A percentile compares a stretch with the other conserved stretches of the same genome.
Conservation (phyloP, 2,113 vertebrate species). For the Bambusicola thoracicus region DNA sequence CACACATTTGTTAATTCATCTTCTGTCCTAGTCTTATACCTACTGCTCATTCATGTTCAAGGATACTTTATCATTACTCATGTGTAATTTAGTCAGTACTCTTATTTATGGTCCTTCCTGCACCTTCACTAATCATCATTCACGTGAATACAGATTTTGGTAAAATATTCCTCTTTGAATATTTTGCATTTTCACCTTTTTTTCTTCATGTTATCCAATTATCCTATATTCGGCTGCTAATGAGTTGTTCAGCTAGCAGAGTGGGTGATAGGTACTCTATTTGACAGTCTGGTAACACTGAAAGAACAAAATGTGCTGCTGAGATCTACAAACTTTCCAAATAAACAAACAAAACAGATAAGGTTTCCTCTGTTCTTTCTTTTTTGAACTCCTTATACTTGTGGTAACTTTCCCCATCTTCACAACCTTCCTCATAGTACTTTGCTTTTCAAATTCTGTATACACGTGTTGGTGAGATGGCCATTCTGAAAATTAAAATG, state of each 20-base stretch:
- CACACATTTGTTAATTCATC: not conserved
- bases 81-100: not conserved
- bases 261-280: not conserved
- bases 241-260: not conserved
- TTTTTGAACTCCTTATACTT: accelerated
- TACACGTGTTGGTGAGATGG: accelerated
- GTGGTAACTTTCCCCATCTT: not conserved
- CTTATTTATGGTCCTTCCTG: not conserved
- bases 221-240: not conserved
- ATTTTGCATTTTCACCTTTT: not conserved
- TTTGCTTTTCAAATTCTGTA: not conserved
- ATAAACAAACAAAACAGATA: not conserved
- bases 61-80: not conserved
- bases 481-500: not conserved
- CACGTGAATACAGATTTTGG: not conserved
- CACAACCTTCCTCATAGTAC: not conserved
- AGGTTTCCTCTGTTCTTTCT: not conserved
- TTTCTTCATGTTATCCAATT: not conserved
- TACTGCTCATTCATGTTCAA: not conserved
- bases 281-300: not conserved
- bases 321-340: not conserved
- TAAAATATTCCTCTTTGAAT: not conserved
- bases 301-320: not conserved
- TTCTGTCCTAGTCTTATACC: not conserved
- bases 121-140: not conserved